phyloP scores from a whole-genome alignment of 2,113 vertebrate species.

The Tamias sibiricus region DNA sequence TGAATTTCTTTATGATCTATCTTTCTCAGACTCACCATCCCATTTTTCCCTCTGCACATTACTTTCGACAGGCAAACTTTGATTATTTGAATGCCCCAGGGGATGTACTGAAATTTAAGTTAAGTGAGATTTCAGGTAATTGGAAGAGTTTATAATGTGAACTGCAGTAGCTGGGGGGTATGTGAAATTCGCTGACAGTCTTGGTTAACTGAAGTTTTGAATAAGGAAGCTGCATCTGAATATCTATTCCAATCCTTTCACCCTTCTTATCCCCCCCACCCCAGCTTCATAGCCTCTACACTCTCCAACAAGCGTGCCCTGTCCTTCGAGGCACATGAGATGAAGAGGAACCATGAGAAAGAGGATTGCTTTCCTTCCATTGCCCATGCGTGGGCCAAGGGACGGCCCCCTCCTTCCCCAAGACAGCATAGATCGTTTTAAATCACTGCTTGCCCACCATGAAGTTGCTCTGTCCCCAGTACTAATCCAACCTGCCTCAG shows the following conservation, averaged over 20 bases:
- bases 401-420: not conserved
- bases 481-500: not conserved
- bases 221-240: constrained; percentile 41
- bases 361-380: not conserved
- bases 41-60: constrained; percentile 39
- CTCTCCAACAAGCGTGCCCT: not conserved
- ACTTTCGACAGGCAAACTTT: constrained; percentile 78
- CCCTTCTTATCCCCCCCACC: not conserved
- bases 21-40: constrained; percentile 44
- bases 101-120: constrained; percentile 75
- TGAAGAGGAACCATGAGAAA: not conserved
- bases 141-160: constrained; percentile 81
- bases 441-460: not conserved
- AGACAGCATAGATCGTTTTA: not conserved
- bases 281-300: not conserved
- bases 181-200: constrained; percentile 71
- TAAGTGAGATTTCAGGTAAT: constrained; percentile 83
- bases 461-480: not conserved
- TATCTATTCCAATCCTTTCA: constrained; percentile 52
- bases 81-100: constrained; percentile 76
- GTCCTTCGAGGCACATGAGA: not conserved
- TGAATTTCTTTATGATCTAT: constrained; percentile 57
- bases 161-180: constrained; percentile 74
- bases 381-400: not conserved
- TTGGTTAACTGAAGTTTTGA: constrained; percentile 70